These are phyloP conservation scores for Cettia cetti DNA, from an alignment of 2,113 vertebrate species.

Conservation along the genomic window DNA sequence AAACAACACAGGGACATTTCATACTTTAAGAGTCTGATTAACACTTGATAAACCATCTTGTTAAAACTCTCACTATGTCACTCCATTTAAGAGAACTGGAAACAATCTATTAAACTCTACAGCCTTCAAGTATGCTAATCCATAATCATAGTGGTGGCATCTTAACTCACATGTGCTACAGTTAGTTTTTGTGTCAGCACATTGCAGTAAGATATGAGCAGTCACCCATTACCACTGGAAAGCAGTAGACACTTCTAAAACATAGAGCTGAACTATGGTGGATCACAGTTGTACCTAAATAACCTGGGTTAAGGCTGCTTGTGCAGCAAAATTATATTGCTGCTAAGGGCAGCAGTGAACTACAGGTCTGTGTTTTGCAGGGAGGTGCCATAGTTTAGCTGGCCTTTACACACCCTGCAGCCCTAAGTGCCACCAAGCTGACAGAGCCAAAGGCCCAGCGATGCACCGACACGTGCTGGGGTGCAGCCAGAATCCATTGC, in stretches of 20 bases:
- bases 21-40: background rate
- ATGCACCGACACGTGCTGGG: accelerated
- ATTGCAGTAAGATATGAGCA: background rate
- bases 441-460: background rate
- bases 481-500: background rate
- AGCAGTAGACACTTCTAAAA: background rate
- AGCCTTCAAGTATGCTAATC: background rate
- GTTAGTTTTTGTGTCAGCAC: background rate
- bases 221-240: background rate
- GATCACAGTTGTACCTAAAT: background rate
- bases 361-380: background rate
- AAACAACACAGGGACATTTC: background rate
- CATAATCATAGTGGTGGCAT: background rate
- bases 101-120: background rate
- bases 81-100: background rate
- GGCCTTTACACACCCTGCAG: background rate
- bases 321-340: background rate
- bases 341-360: background rate
- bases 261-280: background rate
- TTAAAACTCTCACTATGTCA: background rate
- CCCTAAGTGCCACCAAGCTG: background rate
- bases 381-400: background rate
- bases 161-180: accelerated
- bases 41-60: background rate
- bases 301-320: background rate